Evolutionary conservation across 2,113 vertebrate genomes (phyloP), one percentile per base, ranked within the genome.

Genomic region (Nycticorax nycticorax): DNA sequence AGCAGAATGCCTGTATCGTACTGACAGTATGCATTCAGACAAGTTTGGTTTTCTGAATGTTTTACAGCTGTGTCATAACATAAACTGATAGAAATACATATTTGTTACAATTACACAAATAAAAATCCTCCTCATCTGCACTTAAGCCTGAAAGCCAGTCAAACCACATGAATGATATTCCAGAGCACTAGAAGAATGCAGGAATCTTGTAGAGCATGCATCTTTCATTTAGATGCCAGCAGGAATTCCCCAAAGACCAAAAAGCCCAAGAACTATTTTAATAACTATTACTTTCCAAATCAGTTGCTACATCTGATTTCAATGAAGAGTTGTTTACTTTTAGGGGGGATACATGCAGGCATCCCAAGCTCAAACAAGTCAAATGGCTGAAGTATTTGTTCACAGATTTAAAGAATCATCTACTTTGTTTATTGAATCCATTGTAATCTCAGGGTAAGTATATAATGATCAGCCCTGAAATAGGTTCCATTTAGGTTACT

Each of bases 361-460:
- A 94, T 92, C 76, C 72, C 94, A 94, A 97, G 89, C 88, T 81
- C 96, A 96, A 92, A 91, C 75, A 96, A 96, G 91, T 97, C 86
- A 96, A 96, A 94, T 22, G 57, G 56, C 68, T 88, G 43, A 96
- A 91, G 69, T 60, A 80, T 94, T 95, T 93, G 60, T 89, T 96
- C 55, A 64, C 69, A 86, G 85, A 94, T 71, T 86, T 93, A 37
- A 72, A 89, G 60, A 57, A 91, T 56, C 73, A 64, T 89, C 57
- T 79, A 53, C 43, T 87, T 73, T 79, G 7, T 45, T 92, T 91
- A 83, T 63, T 33, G 60, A 84, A 95, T 59, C 47, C 22, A 22
- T 24, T 86, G 37, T 71, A 77, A 84, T 84, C 32, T 69, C 59
- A n/a, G 30, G 24, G 50, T 75, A 91, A 89, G 41, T 53, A 84